These are phyloP conservation scores for Papilio machaon DNA, from an alignment of 1,140 invertebrate species.

Conservation along the genomic window DNA sequence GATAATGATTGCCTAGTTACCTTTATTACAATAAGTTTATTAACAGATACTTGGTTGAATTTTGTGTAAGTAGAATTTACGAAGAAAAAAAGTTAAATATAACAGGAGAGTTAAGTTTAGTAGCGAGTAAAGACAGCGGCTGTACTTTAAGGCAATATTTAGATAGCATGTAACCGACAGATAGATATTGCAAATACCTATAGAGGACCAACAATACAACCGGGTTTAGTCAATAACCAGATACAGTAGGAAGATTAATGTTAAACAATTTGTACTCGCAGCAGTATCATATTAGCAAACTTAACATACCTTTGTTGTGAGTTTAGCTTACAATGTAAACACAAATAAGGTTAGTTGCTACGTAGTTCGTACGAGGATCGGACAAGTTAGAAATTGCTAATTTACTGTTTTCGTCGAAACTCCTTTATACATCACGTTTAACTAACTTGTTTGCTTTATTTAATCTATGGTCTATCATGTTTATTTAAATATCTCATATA, in stretches of 20 bases:
- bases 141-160: background rate
- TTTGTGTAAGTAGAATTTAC: too few relatives aligned
- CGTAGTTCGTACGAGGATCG: conserved; percentile 14
- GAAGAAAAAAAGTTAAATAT: too few relatives aligned
- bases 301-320: conserved; percentile 3
- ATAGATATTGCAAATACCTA: background rate
- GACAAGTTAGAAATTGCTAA: conserved; percentile 5
- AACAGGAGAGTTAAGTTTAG: too few relatives aligned
- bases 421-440: background rate
- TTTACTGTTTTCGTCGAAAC: conserved; percentile 3
- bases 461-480: background rate
- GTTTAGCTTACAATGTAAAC: conserved; percentile 25
- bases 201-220: background rate
- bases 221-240: background rate
- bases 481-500: background rate
- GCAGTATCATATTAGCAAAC: conserved; percentile 7
- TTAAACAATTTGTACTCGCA: background rate
- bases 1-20: too few relatives aligned
- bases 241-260: background rate
- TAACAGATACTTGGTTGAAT: too few relatives aligned
- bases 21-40: too few relatives aligned
- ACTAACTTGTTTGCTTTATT: background rate
- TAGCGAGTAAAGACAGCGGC: too few relatives aligned
- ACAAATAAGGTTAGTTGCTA: background rate
- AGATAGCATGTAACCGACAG: background rate